Evolutionary conservation across 2,888 invertebrate genomes (phyloP).

Genomic region (Leptura quadrifasciata): DNA sequence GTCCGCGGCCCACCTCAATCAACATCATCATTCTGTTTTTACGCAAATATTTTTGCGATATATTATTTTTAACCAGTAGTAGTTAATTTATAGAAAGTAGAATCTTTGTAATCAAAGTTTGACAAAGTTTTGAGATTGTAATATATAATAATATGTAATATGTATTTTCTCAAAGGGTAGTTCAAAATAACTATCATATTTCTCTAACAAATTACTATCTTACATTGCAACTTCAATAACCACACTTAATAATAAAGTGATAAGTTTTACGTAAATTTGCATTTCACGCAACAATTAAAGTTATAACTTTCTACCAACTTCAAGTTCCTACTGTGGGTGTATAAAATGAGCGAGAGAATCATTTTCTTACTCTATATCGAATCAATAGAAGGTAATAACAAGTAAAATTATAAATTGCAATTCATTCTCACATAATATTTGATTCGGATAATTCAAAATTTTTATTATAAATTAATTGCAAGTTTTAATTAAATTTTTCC

Average conservation of each 20-base stretch:
- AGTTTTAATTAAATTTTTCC: neutral
- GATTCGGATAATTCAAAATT: neutral
- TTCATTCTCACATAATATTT: neutral
- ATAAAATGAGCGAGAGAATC: constrained; percentile 33
- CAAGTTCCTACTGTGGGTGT: neutral
- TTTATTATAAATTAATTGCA: neutral
- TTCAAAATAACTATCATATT: too few relatives aligned
- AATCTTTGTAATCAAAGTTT: too few relatives aligned
- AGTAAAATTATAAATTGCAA: neutral
- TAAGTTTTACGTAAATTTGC: constrained; percentile 50
- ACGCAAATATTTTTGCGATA: too few relatives aligned
- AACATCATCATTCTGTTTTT: too few relatives aligned
- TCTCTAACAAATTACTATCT: constrained; percentile 10
- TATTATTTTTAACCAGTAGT: too few relatives aligned
- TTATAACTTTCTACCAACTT: constrained; percentile 45
- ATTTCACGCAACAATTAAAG: constrained; percentile 53
- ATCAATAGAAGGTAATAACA: neutral
- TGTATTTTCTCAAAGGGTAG: too few relatives aligned
- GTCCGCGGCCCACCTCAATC: too few relatives aligned
- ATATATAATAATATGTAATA: too few relatives aligned
- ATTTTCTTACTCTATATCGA: constrained; percentile 34
- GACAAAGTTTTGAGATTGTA: too few relatives aligned
- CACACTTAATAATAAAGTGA: constrained; percentile 42
- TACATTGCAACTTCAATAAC: constrained; percentile 38
- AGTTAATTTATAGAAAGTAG: too few relatives aligned